Percentiles rank a stretch among this genome's conserved stretches.
These are phyloP conservation scores for Oryzias curvinotus DNA, from an alignment of 2,113 vertebrate genomes.

Conservation along the genomic window DNA sequence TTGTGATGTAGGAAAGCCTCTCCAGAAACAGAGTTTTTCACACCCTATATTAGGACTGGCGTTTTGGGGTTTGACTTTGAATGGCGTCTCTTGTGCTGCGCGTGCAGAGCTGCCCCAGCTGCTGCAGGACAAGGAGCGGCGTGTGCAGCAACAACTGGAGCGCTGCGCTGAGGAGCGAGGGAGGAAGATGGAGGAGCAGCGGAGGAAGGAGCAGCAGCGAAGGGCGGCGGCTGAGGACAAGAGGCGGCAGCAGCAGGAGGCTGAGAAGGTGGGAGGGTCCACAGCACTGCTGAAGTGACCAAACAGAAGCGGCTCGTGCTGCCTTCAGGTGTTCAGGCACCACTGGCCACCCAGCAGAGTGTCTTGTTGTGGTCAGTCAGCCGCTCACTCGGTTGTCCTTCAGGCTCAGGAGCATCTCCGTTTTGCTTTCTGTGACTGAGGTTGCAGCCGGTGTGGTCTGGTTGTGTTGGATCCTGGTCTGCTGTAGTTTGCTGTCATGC, in stretches of 20 bases:
- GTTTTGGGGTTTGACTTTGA: neutral
- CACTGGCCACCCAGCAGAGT: no score
- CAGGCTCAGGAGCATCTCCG: no score
- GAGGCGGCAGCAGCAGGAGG: conserved; percentile 82
- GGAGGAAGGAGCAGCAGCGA: conserved; percentile 83
- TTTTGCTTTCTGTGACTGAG: no score
- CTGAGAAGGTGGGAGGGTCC: conserved; percentile 84
- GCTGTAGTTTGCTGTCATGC: no score
- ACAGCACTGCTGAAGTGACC: neutral
- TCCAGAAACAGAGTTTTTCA: no score
- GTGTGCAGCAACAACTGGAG: conserved; percentile 85
- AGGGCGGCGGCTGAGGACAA: conserved; percentile 87
- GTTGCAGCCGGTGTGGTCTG: no score
- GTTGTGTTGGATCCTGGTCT: no score
- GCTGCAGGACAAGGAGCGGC: conserved; percentile 86
- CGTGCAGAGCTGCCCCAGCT: conserved; percentile 79
- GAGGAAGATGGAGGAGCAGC: conserved; percentile 87
- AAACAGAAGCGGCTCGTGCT: no score
- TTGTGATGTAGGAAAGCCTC: no score
- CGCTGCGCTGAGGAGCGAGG: conserved; percentile 85
- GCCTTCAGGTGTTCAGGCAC: no score
- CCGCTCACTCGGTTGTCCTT: no score
- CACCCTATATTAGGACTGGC: neutral
- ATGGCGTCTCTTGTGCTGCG: neutral
- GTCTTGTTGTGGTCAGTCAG: no score